These are phyloP conservation scores for Alethe castanea DNA, from an alignment of 2,113 vertebrate species.

Conservation along the genomic window DNA sequence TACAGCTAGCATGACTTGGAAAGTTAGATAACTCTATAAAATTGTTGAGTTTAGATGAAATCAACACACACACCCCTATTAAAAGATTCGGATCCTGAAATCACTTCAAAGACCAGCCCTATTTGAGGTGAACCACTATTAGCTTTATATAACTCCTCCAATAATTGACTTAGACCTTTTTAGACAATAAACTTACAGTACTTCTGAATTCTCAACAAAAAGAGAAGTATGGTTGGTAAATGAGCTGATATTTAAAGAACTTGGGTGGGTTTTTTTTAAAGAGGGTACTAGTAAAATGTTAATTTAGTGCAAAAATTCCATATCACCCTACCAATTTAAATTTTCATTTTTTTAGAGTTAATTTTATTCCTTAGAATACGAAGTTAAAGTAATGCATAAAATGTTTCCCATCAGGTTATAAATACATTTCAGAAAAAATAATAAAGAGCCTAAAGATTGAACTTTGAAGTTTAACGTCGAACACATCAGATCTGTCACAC, in stretches of 20 bases:
- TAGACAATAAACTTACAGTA: background rate
- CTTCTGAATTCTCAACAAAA: background rate
- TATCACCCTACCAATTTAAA: background rate
- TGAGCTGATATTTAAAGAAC: background rate
- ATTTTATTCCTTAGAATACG: background rate
- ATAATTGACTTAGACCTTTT: background rate
- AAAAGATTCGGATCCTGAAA: background rate
- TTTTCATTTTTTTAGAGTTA: background rate
- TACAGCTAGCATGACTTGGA: background rate
- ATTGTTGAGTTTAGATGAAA: background rate
- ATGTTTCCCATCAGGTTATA: background rate
- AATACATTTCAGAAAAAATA: background rate
- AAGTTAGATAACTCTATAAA: background rate
- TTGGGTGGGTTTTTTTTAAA: background rate
- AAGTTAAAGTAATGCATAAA: background rate
- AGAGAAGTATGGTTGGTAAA: background rate
- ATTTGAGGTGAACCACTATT: background rate
- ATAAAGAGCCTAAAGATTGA: background rate
- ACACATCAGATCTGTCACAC: background rate
- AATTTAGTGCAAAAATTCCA: background rate
- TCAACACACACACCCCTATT: background rate
- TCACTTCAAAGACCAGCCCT: background rate
- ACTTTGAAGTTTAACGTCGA: background rate
- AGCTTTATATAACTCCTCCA: background rate
- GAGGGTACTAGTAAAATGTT: background rate